Evolutionary conservation across 2,888 invertebrate species (phyloP), one percentile per base, ranked within the genome.

Genomic region (Caenorhabditis japonica): DNA sequence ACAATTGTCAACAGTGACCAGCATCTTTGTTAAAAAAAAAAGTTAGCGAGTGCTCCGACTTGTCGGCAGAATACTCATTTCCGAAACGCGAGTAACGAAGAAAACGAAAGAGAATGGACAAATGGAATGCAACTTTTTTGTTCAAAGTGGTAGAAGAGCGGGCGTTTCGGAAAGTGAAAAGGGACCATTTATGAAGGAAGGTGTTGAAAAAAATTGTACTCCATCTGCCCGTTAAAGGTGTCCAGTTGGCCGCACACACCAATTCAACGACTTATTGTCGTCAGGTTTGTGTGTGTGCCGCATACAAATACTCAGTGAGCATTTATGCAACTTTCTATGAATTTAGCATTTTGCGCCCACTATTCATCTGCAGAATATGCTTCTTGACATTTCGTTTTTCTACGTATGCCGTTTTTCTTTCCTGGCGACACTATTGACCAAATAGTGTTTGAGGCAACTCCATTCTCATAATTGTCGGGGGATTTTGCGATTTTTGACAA

Each of bases 271-370:
- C 69, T 72, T 72, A 72, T 72, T 72, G 72, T 72, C 58, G 72
- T 46, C 34, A 30, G 23, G 12, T 2, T 1, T 7, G 17, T 30
- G 44, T 13, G 43, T 41, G 23, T 47, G 34, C 36, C 51, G 51
- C 55, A 56, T 66, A 66, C 66, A 66, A 55, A 66, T 56, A 56
- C 66, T 66, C 66, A 44, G 21, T 53, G 69, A 72, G 72, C 72
- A 60, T 72, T 64, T 72, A 73, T 73, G 73, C 73, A 73, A 73
- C 66, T 73, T 73, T 66, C 73, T 73, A 73, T 73, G 73, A 73
- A 73, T 66, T 72, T 73, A 64, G 72, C 72, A 72, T 72, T 73
- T 73, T 47, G 51, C 60, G 60, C 66, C 66, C 36, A 66, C 73
- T 66, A 73, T 73, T 73, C 73, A 59, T 66, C 62, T 60, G 13